A percentile compares a stretch with the other conserved stretches of the same genome.
phyloP scores from a whole-genome alignment of 1,140 invertebrate genomes.

The Battus philenor region DNA sequence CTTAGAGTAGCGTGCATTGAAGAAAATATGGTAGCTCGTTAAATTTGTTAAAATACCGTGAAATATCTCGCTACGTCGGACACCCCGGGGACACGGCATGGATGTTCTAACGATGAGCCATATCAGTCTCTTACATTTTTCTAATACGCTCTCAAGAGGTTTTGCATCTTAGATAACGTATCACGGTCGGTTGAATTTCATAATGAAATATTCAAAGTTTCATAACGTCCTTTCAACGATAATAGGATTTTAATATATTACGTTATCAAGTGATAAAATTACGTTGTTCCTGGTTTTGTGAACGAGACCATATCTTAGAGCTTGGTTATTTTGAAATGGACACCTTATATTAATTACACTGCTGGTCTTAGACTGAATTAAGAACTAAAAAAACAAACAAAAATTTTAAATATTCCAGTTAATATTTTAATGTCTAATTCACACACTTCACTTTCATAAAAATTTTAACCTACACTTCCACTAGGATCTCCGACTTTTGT shows the following conservation, averaged over 20 bases:
- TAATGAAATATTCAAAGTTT: constrained; percentile 49
- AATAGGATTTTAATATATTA: constrained; percentile 18
- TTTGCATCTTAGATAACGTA: constrained; percentile 52
- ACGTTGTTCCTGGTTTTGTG: too few species aligned
- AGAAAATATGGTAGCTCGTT: constrained; percentile 69
- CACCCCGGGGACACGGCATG: constrained; percentile 49
- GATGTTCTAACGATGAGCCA: constrained; percentile 56
- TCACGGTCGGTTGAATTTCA: constrained; percentile 41
- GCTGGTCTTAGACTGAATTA: too few species aligned
- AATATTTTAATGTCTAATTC: too few species aligned
- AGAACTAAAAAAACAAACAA: too few species aligned
- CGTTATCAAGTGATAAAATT: constrained; percentile 4
- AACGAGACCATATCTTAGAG: too few species aligned
- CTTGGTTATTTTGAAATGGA: too few species aligned
- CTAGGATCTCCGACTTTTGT: too few species aligned
- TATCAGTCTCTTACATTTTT: constrained; percentile 69
- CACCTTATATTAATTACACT: too few species aligned
- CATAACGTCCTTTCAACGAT: constrained; percentile 28
- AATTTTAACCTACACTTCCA: too few species aligned
- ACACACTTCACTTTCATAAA: too few species aligned
- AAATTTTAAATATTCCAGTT: too few species aligned
- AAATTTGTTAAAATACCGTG: constrained; percentile 74
- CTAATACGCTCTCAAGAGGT: constrained; percentile 65
- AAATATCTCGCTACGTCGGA: constrained; percentile 63
- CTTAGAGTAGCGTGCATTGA: constrained; percentile 47